These are phyloP conservation scores for Sminthopsis crassicaudata DNA, from an alignment of 2,113 vertebrate genomes.

Conservation along the genomic window DNA sequence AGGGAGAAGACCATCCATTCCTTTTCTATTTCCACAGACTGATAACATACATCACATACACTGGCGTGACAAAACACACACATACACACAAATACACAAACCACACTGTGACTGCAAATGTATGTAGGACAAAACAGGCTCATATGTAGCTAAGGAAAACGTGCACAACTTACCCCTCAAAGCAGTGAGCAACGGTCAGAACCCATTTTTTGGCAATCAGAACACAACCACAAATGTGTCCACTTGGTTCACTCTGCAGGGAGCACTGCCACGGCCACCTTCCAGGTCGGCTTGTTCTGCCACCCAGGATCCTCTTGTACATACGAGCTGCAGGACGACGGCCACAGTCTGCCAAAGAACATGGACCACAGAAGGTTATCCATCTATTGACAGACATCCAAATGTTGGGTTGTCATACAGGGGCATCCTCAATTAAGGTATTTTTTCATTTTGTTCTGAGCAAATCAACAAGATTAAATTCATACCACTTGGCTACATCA, in stretches of 20 bases:
- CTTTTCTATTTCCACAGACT: background rate
- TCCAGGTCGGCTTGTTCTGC: conserved; percentile 92
- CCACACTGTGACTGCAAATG: background rate
- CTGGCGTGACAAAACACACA: background rate
- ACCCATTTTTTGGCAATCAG: conserved; percentile 93
- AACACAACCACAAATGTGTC: conserved; percentile 96
- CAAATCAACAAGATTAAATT: background rate
- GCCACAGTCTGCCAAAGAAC: conserved; percentile 87
- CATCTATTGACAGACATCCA: accelerated
- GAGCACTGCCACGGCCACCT: conserved; percentile 99
- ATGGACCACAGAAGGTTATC: conserved; percentile 2
- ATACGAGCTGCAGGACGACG: conserved; percentile 89
- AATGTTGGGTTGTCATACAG: background rate
- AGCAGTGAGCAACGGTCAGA: conserved; percentile 96
- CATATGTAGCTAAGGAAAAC: background rate
- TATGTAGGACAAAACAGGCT: background rate
- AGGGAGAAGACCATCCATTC: background rate
- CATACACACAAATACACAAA: too few relatives aligned
- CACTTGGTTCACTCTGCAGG: conserved; percentile 93
- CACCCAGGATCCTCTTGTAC: conserved; percentile 95
- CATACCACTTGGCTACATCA: background rate
- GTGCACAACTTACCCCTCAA: conserved; percentile 91
- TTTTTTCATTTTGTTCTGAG: background rate
- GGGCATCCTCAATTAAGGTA: background rate
- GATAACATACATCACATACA: background rate